Evolutionary conservation across 2,113 vertebrate genomes (phyloP).

Genomic region (Thermophis baileyi): DNA sequence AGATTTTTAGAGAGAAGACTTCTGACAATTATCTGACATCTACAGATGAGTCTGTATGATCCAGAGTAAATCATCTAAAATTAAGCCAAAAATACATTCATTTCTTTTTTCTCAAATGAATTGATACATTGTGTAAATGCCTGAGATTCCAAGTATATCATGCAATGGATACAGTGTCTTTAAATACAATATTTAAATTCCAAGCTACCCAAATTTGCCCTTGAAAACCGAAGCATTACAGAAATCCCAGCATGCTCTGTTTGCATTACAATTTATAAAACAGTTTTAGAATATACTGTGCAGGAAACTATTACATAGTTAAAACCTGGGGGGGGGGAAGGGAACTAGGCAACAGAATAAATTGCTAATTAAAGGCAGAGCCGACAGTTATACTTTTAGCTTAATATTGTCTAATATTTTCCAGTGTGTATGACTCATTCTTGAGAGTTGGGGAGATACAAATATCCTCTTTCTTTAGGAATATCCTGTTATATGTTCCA

Average conservation of each 20-base stretch:
- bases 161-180: background rate
- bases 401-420: slow-evolving; percentile 28
- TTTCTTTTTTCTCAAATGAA: background rate
- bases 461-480: background rate
- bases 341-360: slow-evolving; percentile 19
- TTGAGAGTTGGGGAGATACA: slow-evolving; percentile 2
- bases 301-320: slow-evolving; percentile 1
- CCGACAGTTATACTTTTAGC: slow-evolving; percentile 9
- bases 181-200: background rate
- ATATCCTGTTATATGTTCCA: background rate
- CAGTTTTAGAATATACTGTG: background rate
- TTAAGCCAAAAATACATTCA: background rate
- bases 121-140: background rate
- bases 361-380: slow-evolving; percentile 22
- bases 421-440: slow-evolving; percentile 9
- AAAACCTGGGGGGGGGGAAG: background rate
- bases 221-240: background rate
- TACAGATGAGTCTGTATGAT: background rate
- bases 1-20: too few relatives aligned
- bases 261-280: background rate
- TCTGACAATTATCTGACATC: background rate
- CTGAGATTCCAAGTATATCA: background rate
- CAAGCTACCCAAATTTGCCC: background rate
- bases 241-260: background rate
- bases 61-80: background rate